Evolutionary conservation across 2,113 vertebrate species (phyloP), one percentile per base, ranked within the genome.

Genomic region (Irena cyanogastra): DNA sequence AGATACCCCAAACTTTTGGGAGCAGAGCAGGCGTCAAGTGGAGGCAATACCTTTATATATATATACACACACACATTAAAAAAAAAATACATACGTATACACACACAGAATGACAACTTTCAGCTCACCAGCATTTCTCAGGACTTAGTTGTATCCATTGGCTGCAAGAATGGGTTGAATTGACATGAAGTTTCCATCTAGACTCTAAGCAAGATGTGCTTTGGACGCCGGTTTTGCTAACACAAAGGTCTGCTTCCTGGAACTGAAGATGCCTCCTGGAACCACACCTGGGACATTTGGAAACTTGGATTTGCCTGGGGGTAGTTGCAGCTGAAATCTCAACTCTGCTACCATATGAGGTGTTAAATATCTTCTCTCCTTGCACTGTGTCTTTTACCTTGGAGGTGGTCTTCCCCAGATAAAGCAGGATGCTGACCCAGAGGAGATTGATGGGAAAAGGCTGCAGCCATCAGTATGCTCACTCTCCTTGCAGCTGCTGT

Each of bases 201-300:
- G 74, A 49, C 53, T 56, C 37, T 71, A 76, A 84, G 83, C 53
- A 92, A 92, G 90, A 93, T 88, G 74, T 31, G 4, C 80, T 81
- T 92, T 96, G 90, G 86, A 75, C 65, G 14, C 26, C 39, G 37
- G n/a, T 81, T 96, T 71, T 93, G 85, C 64, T 95, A 87, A 42
- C 44, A 70, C 16, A 83, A 44, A 86, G 72, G 16, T 87, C 79
- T 93, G 92, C 92, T 93, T 93, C 83, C 63, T 95, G 92, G 93
- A 90, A 94, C 65, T 27, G 75, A 94, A 91, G 92, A 97, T 57
- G 81, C 78, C 91, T 94, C 70, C 83, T 95, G 96, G 93, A 94
- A 93, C 89, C 68, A 94, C 60, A 94, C 75, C 89, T 95, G 84
- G 92, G 87, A 95, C 81, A 87, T 93, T 53, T 94, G 93, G 95